Evolutionary conservation across 2,888 invertebrate genomes (phyloP).

Genomic region (Nemotelus pantherinus): DNA sequence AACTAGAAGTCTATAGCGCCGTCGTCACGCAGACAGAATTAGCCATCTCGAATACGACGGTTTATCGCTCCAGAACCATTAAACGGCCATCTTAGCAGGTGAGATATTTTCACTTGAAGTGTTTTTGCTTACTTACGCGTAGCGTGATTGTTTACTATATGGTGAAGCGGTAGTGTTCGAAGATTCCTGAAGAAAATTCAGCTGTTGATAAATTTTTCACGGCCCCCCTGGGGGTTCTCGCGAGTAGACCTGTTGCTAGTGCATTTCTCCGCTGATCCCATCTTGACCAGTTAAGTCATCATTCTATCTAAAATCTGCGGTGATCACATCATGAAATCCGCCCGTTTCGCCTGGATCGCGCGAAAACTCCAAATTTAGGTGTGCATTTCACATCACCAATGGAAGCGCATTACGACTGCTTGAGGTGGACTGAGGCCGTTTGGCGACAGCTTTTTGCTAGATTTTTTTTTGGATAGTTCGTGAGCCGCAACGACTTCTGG

Average conservation of each 20-base stretch:
- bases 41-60: neutral
- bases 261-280: neutral
- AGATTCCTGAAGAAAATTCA: no score
- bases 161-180: neutral
- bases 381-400: neutral
- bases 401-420: no score
- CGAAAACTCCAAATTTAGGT: neutral
- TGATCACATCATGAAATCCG: neutral
- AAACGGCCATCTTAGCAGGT: slow-evolving; percentile 34
- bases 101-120: slow-evolving; percentile 13
- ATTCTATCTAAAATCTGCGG: slow-evolving; percentile 12
- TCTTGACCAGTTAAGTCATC: slow-evolving; percentile 14
- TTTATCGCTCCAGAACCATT: slow-evolving; percentile 10
- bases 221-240: neutral
- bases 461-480: no score
- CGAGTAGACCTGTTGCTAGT: slow-evolving; percentile 23
- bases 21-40: neutral
- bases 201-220: neutral
- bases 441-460: no score
- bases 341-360: neutral
- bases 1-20: neutral
- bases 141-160: slow-evolving; percentile 10
- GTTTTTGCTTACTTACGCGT: slow-evolving; percentile 1
- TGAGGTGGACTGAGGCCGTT: no score
- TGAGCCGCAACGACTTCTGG: neutral